Base-by-base conservation (phyloP, 53 echinoderm and acorn worm species). In the Arbacia lixula region DNA sequence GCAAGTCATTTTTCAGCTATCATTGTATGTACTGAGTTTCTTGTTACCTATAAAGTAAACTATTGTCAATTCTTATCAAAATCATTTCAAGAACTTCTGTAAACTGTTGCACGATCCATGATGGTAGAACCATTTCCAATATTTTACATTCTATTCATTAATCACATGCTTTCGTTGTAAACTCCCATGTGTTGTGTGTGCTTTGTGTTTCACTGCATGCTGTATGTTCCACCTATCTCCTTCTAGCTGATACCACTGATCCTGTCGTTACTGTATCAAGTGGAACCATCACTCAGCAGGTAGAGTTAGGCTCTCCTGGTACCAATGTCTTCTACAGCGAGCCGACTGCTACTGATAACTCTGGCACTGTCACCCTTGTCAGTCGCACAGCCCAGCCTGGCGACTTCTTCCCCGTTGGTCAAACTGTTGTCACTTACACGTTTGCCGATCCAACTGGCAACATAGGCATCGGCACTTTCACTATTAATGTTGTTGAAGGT, bases 371-470 rank as follows among this genome's bases (percentile, higher is more conserved):
- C 0, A 33, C 6, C 12, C 75, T 75, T 54, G 55, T 75, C 4
- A 33, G 32, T 22, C 75, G 75, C 36, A 55, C 75, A 17, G 20
- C 36, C 9, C 53, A 75, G 22, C 75, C 75, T 17, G 75, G 75
- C 5, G 75, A 75, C 54, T 52, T 53, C 53, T 75, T 75, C 55
- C 75, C 75, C 2, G 36, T 36, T 22, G 75, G 75, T 4, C 33
- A 0, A 2, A 75, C 75, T 1, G 21, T 35, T 36, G 75, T 75
- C 53, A 35, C 33, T 0, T 75, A 75, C 75, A 53, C 36, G 3
- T 75, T 75, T 53, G 12, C 16, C 17, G 75, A 75, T 34, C 71
- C 71, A 12, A 41, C 71, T 5, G 71, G 71, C 39, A 71, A 75
- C 22, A 30, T 32, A 8, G 54, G 32, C 3, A 32, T 31, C 27